A percentile compares a stretch with the other conserved stretches of the same genome.
Evolutionary conservation across 2,113 vertebrate species (phyloP).

Genomic region (Oxyura jamaicensis): DNA sequence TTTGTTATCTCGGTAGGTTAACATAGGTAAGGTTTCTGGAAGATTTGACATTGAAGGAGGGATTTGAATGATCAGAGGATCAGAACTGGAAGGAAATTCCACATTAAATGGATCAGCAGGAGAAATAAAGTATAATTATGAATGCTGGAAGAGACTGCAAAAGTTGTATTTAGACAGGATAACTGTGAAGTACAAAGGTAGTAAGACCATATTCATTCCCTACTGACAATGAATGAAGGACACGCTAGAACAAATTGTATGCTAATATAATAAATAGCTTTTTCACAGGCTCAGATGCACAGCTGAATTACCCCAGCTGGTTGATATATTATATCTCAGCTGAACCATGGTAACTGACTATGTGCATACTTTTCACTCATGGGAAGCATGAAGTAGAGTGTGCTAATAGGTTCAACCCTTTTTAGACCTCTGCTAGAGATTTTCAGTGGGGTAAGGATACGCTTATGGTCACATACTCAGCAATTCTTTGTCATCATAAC

Average conservation of each 20-base stretch:
- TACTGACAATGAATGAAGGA: not conserved
- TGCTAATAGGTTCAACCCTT: not conserved
- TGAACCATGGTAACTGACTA: not conserved
- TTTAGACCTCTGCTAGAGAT: not conserved
- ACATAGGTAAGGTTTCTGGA: not conserved
- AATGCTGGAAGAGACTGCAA: not conserved
- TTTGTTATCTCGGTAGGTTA: not conserved
- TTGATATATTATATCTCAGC: not conserved
- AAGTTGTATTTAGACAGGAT: not conserved
- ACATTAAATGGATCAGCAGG: not conserved
- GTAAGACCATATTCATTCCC: not conserved
- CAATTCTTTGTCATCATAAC: not conserved
- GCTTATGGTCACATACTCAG: not conserved
- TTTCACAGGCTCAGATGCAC: not conserved
- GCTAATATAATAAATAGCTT: not conserved
- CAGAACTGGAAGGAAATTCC: not conserved
- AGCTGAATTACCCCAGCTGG: not conserved
- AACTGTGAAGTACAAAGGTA: not conserved
- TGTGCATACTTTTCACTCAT: not conserved
- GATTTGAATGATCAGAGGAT: not conserved
- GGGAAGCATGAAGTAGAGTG: not conserved
- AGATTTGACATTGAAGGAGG: not conserved
- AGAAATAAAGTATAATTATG: not conserved
- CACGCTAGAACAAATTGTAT: not conserved
- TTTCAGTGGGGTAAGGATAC: not conserved